These are phyloP conservation scores for Stenichneumon culpator DNA, from an alignment of 2,888 invertebrate genomes.

Conservation along the genomic window DNA sequence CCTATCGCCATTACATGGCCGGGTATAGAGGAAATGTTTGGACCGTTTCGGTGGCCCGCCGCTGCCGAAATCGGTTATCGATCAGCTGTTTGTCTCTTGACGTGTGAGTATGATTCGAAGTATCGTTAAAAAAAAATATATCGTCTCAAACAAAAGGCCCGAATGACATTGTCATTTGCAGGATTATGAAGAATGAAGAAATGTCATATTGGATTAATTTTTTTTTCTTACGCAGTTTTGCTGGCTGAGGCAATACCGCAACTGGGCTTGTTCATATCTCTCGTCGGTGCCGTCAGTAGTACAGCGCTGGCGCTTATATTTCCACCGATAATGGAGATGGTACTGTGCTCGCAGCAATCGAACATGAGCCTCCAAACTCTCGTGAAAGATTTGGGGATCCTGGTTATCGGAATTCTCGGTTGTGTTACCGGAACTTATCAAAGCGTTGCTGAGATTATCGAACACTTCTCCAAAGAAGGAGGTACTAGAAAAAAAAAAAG, in stretches of 20 bases:
- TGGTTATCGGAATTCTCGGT: conserved; percentile 90
- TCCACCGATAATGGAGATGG: conserved; percentile 94
- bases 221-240: conserved; percentile 88
- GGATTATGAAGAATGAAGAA: not conserved
- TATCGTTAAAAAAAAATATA: not conserved
- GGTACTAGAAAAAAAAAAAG: conserved; percentile 35
- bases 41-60: conserved; percentile 87
- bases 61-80: conserved; percentile 90
- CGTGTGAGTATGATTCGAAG: conserved; percentile 89
- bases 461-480: conserved; percentile 83
- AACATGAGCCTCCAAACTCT: conserved; percentile 85
- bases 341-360: conserved; percentile 88
- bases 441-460: conserved; percentile 88
- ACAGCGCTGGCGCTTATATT: conserved; percentile 95
- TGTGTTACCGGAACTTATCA: conserved; percentile 92
- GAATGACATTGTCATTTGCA: not conserved
- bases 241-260: conserved; percentile 95
- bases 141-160: not conserved
- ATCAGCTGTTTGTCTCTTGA: conserved; percentile 90
- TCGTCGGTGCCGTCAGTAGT: conserved; percentile 96
- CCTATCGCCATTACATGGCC: conserved; percentile 97
- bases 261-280: conserved; percentile 94
- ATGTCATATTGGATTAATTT: not conserved
- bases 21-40: conserved; percentile 86
- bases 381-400: conserved; percentile 88